phyloP scores from a whole-genome alignment of 2,113 vertebrate genomes.

The Tetrao urogallus region DNA sequence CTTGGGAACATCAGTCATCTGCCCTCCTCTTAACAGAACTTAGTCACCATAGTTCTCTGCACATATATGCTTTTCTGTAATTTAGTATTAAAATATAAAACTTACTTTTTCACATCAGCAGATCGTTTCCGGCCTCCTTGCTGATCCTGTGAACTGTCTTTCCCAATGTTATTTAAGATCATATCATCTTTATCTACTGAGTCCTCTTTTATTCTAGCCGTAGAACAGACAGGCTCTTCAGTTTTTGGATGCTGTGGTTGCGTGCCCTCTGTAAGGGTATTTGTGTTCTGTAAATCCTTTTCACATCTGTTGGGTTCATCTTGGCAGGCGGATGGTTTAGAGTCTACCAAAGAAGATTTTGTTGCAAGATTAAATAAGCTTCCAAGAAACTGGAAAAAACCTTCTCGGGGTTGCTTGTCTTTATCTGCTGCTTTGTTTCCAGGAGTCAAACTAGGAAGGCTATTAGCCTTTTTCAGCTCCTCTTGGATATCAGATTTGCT shows the following conservation, averaged over 20 bases:
- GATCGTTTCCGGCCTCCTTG: background rate
- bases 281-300: slow-evolving; percentile 52
- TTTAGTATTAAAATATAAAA: background rate
- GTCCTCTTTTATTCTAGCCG: background rate
- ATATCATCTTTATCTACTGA: slow-evolving; percentile 10
- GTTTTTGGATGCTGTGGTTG: background rate
- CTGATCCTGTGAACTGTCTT: slow-evolving; percentile 32
- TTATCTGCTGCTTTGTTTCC: slow-evolving; percentile 66
- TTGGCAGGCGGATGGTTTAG: slow-evolving; percentile 64
- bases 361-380: slow-evolving; percentile 82
- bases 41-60: background rate
- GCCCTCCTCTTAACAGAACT: background rate
- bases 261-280: background rate
- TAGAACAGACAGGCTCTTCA: background rate
- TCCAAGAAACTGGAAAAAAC: slow-evolving; percentile 83
- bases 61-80: fast-evolving
- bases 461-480: slow-evolving; percentile 74
- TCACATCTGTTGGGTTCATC: slow-evolving; percentile 64
- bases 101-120: slow-evolving; percentile 71
- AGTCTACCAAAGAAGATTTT: slow-evolving; percentile 72
- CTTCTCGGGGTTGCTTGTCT: slow-evolving; percentile 78
- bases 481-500: slow-evolving; percentile 62
- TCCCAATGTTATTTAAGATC: slow-evolving; percentile 20
- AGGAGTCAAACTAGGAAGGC: slow-evolving; percentile 66
- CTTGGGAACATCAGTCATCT: background rate